Percentiles rank a stretch among this genome's conserved stretches.
Evolutionary conservation across 2,797 vertebrate genomes (phyloP).

Genomic region (Cryptoprocta ferox): DNA sequence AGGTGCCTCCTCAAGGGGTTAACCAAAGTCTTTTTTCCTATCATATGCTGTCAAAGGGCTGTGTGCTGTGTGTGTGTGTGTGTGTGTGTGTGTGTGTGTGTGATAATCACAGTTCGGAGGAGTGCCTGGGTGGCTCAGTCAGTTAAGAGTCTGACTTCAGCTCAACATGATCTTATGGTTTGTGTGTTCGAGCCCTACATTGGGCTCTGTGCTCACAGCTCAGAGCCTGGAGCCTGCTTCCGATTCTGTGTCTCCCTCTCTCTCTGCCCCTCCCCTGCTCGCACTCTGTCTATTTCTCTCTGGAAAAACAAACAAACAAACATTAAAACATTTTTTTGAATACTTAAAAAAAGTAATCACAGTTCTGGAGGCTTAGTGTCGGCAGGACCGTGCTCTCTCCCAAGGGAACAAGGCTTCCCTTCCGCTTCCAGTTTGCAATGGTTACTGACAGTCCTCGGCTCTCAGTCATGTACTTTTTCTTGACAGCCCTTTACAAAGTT

Average conservation of each 20-base stretch:
- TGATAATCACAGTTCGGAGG: too few species aligned
- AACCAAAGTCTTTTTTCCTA: background rate
- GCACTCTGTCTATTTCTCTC: too few species aligned
- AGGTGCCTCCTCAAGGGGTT: background rate
- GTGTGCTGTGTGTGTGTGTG: background rate
- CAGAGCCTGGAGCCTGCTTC: too few species aligned
- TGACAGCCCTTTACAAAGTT: background rate
- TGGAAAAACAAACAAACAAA: too few species aligned
- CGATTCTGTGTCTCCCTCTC: too few species aligned
- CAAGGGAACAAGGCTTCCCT: background rate
- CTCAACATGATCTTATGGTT: too few species aligned
- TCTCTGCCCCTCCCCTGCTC: too few species aligned
- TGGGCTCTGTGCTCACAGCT: too few species aligned
- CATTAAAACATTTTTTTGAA: too few species aligned
- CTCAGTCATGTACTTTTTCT: background rate
- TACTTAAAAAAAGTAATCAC: background rate
- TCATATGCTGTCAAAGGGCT: background rate
- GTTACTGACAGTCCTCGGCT: background rate
- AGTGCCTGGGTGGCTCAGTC: too few species aligned
- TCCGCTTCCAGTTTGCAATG: background rate
- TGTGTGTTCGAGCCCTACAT: fast-evolving
- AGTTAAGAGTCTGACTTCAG: too few species aligned
- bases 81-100: background rate
- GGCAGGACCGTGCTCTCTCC: background rate
- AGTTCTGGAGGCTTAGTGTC: background rate